Percentiles rank a stretch among this genome's conserved stretches.
These are phyloP conservation scores for Anagyrus pseudococci DNA, from an alignment of 2,888 invertebrate species.

Conservation along the genomic window DNA sequence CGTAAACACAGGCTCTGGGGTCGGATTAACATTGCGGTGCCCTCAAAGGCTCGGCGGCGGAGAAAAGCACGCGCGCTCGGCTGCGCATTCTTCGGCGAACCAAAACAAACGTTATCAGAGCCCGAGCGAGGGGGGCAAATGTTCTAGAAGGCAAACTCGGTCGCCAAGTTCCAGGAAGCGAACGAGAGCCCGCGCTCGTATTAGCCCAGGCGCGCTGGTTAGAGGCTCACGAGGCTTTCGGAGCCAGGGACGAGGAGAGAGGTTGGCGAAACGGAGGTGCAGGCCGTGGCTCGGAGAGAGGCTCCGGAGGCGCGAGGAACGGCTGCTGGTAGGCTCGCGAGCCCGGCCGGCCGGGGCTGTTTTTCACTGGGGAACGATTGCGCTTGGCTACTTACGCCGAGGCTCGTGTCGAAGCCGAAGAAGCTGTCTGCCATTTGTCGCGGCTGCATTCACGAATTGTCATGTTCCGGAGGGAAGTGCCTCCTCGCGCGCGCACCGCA, in stretches of 20 bases:
- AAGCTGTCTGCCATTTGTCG: conserved; percentile 84
- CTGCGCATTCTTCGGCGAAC: too few species aligned
- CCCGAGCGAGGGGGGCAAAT: not conserved
- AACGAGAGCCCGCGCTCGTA: not conserved
- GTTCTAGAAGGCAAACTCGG: not conserved
- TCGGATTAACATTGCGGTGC: too few species aligned
- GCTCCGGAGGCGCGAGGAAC: not conserved
- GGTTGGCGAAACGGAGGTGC: not conserved
- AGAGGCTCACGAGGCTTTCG: not conserved
- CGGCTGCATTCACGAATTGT: conserved; percentile 58
- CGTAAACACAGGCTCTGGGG: too few species aligned
- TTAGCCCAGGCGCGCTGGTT: too few species aligned
- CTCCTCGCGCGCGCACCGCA: conserved; percentile 48
- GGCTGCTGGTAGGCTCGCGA: not conserved
- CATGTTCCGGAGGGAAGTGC: conserved; percentile 52
- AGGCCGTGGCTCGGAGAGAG: not conserved
- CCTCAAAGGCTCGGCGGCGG: too few species aligned
- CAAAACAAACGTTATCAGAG: too few species aligned
- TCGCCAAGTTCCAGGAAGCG: not conserved
- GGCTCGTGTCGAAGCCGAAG: conserved; percentile 82
- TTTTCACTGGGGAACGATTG: not conserved
- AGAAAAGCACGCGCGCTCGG: too few species aligned
- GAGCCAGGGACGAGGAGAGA: not conserved
- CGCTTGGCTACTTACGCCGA: conserved; percentile 72
- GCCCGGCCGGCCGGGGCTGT: not conserved